A percentile compares a stretch with the other conserved stretches of the same genome.
Conservation (phyloP, 30 jellyfish, hydroid and myxozoan species). For the Pelagia noctiluca region DNA sequence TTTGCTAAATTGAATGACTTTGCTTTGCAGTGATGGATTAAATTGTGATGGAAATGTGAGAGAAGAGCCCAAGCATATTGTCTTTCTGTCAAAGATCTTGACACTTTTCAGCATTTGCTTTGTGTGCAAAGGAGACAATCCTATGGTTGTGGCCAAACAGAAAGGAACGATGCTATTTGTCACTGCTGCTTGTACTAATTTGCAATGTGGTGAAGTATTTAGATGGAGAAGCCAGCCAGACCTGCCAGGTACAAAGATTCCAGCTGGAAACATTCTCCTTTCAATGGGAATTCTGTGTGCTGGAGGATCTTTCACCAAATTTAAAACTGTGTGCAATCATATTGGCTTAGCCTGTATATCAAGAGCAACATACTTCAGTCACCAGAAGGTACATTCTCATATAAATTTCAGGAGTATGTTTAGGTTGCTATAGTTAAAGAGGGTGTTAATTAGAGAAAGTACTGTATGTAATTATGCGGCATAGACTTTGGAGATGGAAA, state of each 20-base stretch:
- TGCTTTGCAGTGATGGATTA: too few species aligned
- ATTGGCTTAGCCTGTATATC: not conserved
- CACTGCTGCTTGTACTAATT: not conserved
- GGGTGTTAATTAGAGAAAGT: too few species aligned
- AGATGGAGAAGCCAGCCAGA: not conserved
- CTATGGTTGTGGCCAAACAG: not conserved
- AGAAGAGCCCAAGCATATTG: not conserved
- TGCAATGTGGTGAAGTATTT: not conserved
- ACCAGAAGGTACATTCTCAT: not conserved
- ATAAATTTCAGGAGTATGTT: too few species aligned
- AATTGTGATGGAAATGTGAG: constrained; percentile 16
- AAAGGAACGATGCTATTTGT: not conserved
- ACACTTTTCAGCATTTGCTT: not conserved
- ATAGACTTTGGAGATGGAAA: too few species aligned
- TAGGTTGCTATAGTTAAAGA: too few species aligned
- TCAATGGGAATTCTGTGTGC: not conserved
- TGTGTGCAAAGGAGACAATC: not conserved
- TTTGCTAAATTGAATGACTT: too few species aligned
- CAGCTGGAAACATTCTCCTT: not conserved
- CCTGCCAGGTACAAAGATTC: not conserved
- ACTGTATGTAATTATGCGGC: too few species aligned
- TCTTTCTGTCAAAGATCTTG: constrained; percentile 4
- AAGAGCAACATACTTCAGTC: not conserved
- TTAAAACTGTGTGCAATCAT: not conserved
- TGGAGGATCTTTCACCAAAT: not conserved